Evolutionary conservation across 2,888 invertebrate species (phyloP), one percentile per base, ranked within the genome.

Genomic region (Drosophila ezoana): DNA sequence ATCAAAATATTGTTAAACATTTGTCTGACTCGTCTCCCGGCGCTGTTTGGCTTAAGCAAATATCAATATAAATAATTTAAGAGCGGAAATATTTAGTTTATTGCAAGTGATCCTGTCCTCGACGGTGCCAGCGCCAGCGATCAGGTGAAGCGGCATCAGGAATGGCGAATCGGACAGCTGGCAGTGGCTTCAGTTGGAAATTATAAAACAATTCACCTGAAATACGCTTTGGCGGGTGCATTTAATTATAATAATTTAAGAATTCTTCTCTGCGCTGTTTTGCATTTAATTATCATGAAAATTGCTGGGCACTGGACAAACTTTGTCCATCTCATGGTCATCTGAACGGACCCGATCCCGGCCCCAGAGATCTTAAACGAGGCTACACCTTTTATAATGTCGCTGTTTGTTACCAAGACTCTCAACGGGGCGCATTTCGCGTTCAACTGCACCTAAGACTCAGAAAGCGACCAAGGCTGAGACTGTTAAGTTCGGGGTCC

Each of bases 11-110:
- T 87, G 86, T 86, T 87, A 73, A 81, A 81, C 83, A 85, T 72
- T 85, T 82, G 76, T 87, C 76, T 52, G 54, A 28, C 62, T 23
- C 45, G 59, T 44, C 65, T 53, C 23, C 32, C 23, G 40, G 43
- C 58, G 35, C 54, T 72, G 68, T 75, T 74, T 74, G 74, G 65
- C 84, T 79, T 72, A 69, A 76, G 47, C 84, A 81, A 83, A 86
- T 81, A 77, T 72, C 65, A 71, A 68, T 65, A 70, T 76, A 81
- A 87, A 89, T 85, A 90, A 90, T 90, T 89, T 88, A 87, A 76
- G 76, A 84, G 87, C 90, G 90, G 90, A 90, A 85, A 90, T 89
- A 90, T 90, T 90, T 86, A 90, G 90, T 90, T 90, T 90, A 90
- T 90, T 90, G 89, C 85, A 64, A 59, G 48, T 69, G 78, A 41